Conservation (phyloP, 2,797 vertebrate genomes). For the Aldrovandia affinis region DNA sequence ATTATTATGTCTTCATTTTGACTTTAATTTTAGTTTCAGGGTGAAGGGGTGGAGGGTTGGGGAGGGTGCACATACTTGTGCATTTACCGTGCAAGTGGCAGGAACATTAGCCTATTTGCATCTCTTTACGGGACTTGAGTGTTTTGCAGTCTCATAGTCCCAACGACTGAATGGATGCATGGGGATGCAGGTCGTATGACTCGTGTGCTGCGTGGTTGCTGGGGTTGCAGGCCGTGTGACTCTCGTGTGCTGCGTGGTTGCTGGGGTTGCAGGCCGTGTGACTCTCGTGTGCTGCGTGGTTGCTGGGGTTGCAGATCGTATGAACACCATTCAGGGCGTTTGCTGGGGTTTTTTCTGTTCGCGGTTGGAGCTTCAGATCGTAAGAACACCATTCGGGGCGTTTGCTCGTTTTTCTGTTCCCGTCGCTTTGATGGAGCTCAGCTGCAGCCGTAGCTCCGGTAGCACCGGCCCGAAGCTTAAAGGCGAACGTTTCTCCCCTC, state of each 20-base stretch:
- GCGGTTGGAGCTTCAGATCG: slow-evolving; percentile 45
- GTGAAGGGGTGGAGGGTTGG: too few relatives aligned
- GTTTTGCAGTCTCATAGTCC: not conserved
- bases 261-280: not conserved
- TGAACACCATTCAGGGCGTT: not conserved
- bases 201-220: not conserved
- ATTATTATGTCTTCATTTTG: not conserved
- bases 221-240: not conserved
- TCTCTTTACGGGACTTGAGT: not conserved
- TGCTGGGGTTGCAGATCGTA: not conserved
- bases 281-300: not conserved
- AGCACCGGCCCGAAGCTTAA: too few relatives aligned
- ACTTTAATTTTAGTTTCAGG: not conserved
- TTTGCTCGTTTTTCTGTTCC: not conserved
- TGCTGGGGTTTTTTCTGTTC: slow-evolving; percentile 57
- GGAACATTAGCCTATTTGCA: not conserved
- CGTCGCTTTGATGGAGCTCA: not conserved
- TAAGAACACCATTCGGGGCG: not conserved
- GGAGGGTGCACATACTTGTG: not conserved
- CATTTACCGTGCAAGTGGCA: not conserved
- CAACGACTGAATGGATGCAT: slow-evolving; percentile 25
- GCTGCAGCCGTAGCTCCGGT: too few relatives aligned
- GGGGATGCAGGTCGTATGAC: slow-evolving; percentile 38
- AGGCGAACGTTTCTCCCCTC: not conserved
- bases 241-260: not conserved